Percentiles rank a stretch among this genome's conserved stretches.
These are phyloP conservation scores for Amphipyra tragopoginis DNA, from an alignment of 2,888 invertebrate genomes.

Conservation along the genomic window DNA sequence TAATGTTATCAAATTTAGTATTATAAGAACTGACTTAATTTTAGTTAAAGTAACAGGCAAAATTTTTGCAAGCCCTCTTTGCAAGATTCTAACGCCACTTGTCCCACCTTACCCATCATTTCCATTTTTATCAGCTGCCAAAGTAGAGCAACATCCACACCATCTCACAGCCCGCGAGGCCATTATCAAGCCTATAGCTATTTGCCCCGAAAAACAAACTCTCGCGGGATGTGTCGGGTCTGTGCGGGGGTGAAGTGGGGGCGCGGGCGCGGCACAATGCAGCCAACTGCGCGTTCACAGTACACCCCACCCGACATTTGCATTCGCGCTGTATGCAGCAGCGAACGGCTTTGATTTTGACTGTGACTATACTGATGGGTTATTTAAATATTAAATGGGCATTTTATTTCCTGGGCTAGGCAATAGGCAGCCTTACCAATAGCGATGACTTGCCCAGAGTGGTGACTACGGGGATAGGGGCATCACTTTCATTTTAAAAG, in stretches of 20 bases:
- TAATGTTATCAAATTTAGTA: too few relatives aligned
- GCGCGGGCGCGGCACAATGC: slow-evolving; percentile 79
- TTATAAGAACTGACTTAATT: too few relatives aligned
- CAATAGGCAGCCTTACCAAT: too few relatives aligned
- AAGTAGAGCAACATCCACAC: slow-evolving; percentile 71
- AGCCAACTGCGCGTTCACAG: slow-evolving; percentile 88
- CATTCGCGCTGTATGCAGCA: slow-evolving; percentile 80
- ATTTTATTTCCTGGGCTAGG: slow-evolving; percentile 31
- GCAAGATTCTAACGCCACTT: too few relatives aligned
- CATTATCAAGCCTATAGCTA: slow-evolving; percentile 90
- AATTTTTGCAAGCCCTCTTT: too few relatives aligned
- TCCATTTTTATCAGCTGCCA: not conserved
- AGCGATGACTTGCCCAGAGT: too few relatives aligned
- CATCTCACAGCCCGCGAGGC: slow-evolving; percentile 81
- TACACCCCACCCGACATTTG: slow-evolving; percentile 82
- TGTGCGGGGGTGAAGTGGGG: slow-evolving; percentile 56
- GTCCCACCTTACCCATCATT: too few relatives aligned
- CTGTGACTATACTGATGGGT: slow-evolving; percentile 55
- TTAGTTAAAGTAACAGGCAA: too few relatives aligned
- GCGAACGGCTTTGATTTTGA: slow-evolving; percentile 80
- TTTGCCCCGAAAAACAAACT: slow-evolving; percentile 90
- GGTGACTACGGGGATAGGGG: too few relatives aligned
- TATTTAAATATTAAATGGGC: slow-evolving; percentile 56
- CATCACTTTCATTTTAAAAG: too few relatives aligned
- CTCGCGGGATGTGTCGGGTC: slow-evolving; percentile 85